Percentiles rank a stretch among this genome's conserved stretches.
Conservation (phyloP, 2,113 vertebrate species). For the Austrofundulus limnaeus region DNA sequence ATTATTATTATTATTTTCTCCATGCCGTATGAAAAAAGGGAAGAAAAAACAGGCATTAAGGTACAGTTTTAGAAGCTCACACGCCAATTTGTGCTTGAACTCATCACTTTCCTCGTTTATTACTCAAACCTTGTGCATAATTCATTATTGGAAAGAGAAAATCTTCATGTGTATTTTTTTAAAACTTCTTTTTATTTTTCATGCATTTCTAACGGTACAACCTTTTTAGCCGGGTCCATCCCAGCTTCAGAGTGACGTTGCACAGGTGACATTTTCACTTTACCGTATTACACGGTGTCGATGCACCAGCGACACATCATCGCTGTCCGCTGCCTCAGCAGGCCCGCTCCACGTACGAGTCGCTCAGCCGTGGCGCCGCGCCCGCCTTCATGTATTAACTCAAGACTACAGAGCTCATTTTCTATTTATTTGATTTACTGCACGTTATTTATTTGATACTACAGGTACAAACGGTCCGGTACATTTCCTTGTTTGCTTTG, state of each 20-base stretch:
- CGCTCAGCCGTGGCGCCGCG: constrained; percentile 1
- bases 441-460: constrained; percentile 56
- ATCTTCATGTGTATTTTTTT: constrained; percentile 27
- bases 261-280: background rate
- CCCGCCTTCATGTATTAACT: constrained; percentile 8
- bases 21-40: constrained; percentile 55
- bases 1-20: constrained; percentile 1
- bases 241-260: constrained; percentile 27
- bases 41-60: constrained; percentile 58
- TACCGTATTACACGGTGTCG: background rate
- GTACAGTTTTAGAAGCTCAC: constrained; percentile 46
- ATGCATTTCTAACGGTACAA: constrained; percentile 37
- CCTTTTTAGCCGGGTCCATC: constrained; percentile 32
- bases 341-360: no score
- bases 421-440: constrained; percentile 31
- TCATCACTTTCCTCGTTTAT: constrained; percentile 29
- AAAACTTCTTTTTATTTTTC: constrained; percentile 10
- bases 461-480: constrained; percentile 39
- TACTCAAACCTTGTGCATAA: constrained; percentile 18
- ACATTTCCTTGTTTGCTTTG: constrained; percentile 46
- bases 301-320: no score
- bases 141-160: constrained; percentile 34
- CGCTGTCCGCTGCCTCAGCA: background rate
- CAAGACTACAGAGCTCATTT: constrained; percentile 12
- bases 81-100: constrained; percentile 36